Conservation (phyloP, 2,113 vertebrate species). For the Otolemur garnettii region DNA sequence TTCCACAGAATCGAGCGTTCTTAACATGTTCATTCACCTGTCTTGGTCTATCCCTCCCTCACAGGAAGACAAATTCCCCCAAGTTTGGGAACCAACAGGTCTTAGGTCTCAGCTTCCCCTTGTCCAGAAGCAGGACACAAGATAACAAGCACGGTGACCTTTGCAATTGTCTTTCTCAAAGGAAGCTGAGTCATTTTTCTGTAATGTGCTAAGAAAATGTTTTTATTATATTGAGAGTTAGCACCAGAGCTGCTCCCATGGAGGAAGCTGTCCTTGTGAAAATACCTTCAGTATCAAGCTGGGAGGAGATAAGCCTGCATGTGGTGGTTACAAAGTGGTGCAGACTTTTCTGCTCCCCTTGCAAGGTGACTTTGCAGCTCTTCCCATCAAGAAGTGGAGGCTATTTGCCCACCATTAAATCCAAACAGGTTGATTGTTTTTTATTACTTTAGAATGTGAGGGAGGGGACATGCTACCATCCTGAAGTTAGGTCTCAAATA, state of each 20-base stretch:
- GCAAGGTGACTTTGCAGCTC: neutral
- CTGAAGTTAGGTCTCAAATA: neutral
- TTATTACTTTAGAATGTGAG: neutral
- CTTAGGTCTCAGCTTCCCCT: neutral
- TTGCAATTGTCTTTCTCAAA: constrained; percentile 46
- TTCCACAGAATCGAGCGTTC: neutral
- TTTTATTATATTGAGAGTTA: constrained; percentile 26
- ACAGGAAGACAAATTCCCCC: neutral
- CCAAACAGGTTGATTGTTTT: neutral
- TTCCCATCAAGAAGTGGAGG: neutral
- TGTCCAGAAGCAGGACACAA: constrained; percentile 40
- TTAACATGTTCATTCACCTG: neutral
- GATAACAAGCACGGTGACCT: neutral
- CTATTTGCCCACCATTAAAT: neutral
- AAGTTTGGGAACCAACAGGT: neutral
- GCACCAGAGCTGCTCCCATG: neutral
- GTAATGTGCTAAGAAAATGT: neutral
- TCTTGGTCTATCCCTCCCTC: neutral
- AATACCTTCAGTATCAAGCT: neutral
- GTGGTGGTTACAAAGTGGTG: neutral
- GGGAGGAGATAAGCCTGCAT: neutral
- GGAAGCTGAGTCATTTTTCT: constrained; percentile 52
- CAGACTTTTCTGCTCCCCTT: neutral
- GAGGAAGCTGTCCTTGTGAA: constrained; percentile 33
- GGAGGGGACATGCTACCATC: neutral